phyloP scores from a whole-genome alignment of 2,113 vertebrate species.

The Oncorhynchus tshawytscha region DNA sequence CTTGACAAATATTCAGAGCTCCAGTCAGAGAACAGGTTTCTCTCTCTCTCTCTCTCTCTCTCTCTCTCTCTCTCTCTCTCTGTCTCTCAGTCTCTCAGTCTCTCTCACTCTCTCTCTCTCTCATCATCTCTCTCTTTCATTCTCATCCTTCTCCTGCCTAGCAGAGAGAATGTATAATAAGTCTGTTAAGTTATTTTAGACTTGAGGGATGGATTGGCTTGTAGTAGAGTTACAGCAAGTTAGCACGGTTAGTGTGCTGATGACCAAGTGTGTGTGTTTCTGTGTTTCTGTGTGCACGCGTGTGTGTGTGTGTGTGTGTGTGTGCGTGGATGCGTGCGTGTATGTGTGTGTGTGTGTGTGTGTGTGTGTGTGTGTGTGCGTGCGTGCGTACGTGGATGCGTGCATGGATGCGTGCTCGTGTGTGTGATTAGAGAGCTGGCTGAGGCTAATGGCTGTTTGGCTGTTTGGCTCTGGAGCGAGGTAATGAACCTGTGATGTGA shows the following conservation, averaged over 20 bases:
- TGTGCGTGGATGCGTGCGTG: constrained; percentile 41
- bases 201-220: constrained; percentile 68
- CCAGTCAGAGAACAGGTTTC: constrained; percentile 82
- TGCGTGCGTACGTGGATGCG: constrained; percentile 39
- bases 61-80: too few species aligned
- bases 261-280: constrained; percentile 46
- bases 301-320: neutral
- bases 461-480: constrained; percentile 93
- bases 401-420: constrained; percentile 39
- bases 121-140: neutral
- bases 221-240: constrained; percentile 46
- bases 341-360: neutral
- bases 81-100: neutral
- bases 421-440: constrained; percentile 68
- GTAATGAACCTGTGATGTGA: constrained; percentile 99
- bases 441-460: constrained; percentile 91
- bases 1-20: constrained; percentile 99
- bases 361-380: constrained; percentile 32
- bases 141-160: neutral
- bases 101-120: too few species aligned
- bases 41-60: too few species aligned
- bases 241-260: constrained; percentile 57
- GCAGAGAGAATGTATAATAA: constrained; percentile 76
- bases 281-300: constrained; percentile 4
- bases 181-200: constrained; percentile 84